Evolutionary conservation across 2,888 invertebrate species (phyloP).

Genomic region (Molorchus minor): DNA sequence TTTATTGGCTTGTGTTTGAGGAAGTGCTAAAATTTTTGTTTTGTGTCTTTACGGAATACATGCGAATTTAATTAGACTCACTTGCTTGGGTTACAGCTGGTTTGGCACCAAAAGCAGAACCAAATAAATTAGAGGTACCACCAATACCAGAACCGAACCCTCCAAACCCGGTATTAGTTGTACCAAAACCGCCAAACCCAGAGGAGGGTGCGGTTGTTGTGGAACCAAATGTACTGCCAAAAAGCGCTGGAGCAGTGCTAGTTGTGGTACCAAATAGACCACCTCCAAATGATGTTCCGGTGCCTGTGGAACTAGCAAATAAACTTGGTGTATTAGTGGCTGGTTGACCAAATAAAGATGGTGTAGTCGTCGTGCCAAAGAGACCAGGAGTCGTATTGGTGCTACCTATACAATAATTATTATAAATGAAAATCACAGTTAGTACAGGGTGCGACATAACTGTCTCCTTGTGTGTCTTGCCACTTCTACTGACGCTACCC

Average conservation of each 20-base stretch:
- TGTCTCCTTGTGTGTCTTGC: not conserved
- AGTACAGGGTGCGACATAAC: not conserved
- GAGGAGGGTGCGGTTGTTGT: slow-evolving; percentile 55
- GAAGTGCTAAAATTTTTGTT: slow-evolving; percentile 34
- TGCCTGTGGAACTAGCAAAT: slow-evolving; percentile 45
- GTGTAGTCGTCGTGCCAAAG: slow-evolving; percentile 52
- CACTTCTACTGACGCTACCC: not conserved
- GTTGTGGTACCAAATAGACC: slow-evolving; percentile 54
- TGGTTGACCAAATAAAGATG: slow-evolving; percentile 59
- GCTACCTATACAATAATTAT: slow-evolving; percentile 20
- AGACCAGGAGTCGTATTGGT: slow-evolving; percentile 45
- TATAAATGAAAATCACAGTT: not conserved
- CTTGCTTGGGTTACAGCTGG: slow-evolving; percentile 60
- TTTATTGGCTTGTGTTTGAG: slow-evolving; percentile 42
- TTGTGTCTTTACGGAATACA: not conserved
- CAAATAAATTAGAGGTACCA: slow-evolving; percentile 47
- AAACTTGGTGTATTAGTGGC: slow-evolving; percentile 45
- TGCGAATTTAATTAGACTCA: slow-evolving; percentile 12
- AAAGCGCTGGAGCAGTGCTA: slow-evolving; percentile 52
- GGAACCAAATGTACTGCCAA: slow-evolving; percentile 59
- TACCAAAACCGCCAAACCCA: slow-evolving; percentile 61
- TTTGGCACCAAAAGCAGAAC: slow-evolving; percentile 53
- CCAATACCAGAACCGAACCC: slow-evolving; percentile 46
- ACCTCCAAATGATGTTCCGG: slow-evolving; percentile 49
- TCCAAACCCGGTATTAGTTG: slow-evolving; percentile 62